phyloP scores from a whole-genome alignment of 2,888 invertebrate species.

The Drosophila algonquin region DNA sequence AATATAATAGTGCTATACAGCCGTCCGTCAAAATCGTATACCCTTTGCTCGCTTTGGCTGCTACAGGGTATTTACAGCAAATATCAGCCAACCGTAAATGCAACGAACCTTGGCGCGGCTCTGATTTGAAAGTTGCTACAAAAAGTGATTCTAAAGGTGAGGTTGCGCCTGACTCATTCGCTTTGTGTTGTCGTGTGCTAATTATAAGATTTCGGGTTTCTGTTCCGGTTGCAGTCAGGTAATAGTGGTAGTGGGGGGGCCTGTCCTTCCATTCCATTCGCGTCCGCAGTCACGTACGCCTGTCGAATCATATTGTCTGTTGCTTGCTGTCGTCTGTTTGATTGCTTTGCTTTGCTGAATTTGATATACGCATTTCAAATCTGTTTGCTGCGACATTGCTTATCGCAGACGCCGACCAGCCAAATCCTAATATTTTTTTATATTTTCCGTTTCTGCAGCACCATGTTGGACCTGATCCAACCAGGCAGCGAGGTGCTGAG shows the following conservation, averaged over 20 bases:
- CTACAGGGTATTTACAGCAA: neutral
- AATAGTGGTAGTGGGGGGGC: slow-evolving; percentile 21
- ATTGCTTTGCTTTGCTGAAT: slow-evolving; percentile 8
- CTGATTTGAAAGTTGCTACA: slow-evolving; percentile 37
- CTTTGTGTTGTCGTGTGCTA: slow-evolving; percentile 17
- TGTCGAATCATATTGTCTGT: slow-evolving; percentile 7
- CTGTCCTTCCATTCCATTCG: slow-evolving; percentile 32
- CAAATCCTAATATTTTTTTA: neutral
- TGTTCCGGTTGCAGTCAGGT: slow-evolving; percentile 33
- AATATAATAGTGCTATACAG: neutral
- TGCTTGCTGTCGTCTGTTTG: slow-evolving; percentile 7
- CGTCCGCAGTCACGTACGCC: slow-evolving; percentile 43
- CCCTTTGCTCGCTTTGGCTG: neutral
- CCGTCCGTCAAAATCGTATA: neutral
- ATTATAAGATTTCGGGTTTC: slow-evolving; percentile 38
- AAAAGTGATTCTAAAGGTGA: slow-evolving; percentile 29
- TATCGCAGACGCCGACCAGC: neutral
- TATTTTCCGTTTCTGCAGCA: slow-evolving; percentile 19
- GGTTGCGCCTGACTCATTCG: slow-evolving; percentile 27
- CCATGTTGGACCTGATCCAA: slow-evolving; percentile 79
- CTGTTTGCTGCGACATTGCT: neutral
- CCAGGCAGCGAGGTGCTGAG: slow-evolving; percentile 44
- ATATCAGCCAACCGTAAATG: slow-evolving; percentile 24
- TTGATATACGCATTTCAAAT: neutral
- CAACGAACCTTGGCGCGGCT: slow-evolving; percentile 35